Conservation (phyloP, 2,888 invertebrate genomes). For the Diabrotica balteata region DNA sequence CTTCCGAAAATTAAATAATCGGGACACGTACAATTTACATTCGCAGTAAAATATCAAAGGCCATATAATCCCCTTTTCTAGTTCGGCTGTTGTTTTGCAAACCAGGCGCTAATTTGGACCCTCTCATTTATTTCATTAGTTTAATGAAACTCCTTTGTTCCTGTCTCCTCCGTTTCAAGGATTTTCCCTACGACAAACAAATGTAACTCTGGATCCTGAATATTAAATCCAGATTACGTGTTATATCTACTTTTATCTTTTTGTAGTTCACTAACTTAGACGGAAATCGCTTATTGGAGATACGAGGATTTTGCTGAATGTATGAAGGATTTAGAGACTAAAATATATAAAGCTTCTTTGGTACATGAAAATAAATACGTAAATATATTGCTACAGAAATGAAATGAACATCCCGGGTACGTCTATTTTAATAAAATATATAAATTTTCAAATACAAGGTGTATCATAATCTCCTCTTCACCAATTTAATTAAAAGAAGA, state of each 20-base stretch:
- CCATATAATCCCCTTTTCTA: constrained; percentile 48
- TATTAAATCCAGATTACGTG: constrained; percentile 28
- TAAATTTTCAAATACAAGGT: too few relatives aligned
- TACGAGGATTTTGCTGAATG: too few relatives aligned
- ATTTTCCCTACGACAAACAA: constrained; percentile 44
- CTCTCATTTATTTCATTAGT: constrained; percentile 55
- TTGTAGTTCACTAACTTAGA: constrained; percentile 19
- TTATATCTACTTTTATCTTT: constrained; percentile 26
- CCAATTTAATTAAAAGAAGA: too few relatives aligned
- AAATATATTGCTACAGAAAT: too few relatives aligned
- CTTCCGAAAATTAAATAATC: constrained; percentile 51
- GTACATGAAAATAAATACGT: too few relatives aligned
- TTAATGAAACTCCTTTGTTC: constrained; percentile 54
- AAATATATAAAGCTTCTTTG: too few relatives aligned
- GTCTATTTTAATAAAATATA: too few relatives aligned
- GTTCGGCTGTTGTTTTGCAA: constrained; percentile 50
- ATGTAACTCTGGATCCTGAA: constrained; percentile 27
- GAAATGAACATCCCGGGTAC: too few relatives aligned
- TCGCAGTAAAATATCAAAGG: constrained; percentile 49
- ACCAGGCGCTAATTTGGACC: constrained; percentile 54
- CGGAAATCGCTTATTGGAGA: constrained; percentile 7
- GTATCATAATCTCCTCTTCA: too few relatives aligned
- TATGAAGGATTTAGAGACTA: too few relatives aligned
- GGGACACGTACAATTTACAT: constrained; percentile 51
- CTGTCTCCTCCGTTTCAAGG: constrained; percentile 48